Base-by-base conservation (phyloP, 2,888 invertebrate genomes). In the Limnephilus rhombicus region DNA sequence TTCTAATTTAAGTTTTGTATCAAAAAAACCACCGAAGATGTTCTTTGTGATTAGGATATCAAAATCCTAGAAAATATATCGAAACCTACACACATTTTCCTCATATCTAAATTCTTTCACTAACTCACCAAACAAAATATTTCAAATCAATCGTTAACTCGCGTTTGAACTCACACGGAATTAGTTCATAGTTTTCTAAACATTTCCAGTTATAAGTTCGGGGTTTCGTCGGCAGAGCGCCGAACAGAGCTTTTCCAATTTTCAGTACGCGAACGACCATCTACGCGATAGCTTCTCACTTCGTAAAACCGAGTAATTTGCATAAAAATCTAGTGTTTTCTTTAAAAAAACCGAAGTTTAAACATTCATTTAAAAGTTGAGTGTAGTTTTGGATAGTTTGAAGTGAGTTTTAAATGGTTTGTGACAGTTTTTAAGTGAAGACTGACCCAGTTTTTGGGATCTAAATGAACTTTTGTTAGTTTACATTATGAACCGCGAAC, bases 401-500 rank as follows among this genome's bases (percentile, higher is more conserved):
- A 41, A 85, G 85, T 41, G 85, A 85, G 41, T 85, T 85, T 85
- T 85, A 37, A 18, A n/a, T 12, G 29, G 37, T 85, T 85, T 85
- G n/a, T 37, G 41, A 15, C 37, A 41, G 83, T 85, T 85, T 85
- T 85, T 85, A 85, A 41, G 85, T 85, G 85, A 85, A 85, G 9
- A 41, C 9, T 85, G 85, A 83, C 83, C 45, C 85, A 29, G 5
- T 85, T 85, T 83, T 29, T 34, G 12, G 15, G 12, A 37, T 13
- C 34, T 24, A n/a, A 85, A 41, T 37, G 37, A 85, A 45, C 18
- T 41, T 85, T 85, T 85, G 85, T 85, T n/a, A 85, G 85, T 85
- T 85, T 85, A 85, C 85, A 85, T 85, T 85, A 41, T 24, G 37
- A 41, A 24, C 85, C 85, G 85, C 41, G 85, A 85, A 41, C 85